Conservation (phyloP, 2,797 vertebrate species). For the Spatula clypeata region DNA sequence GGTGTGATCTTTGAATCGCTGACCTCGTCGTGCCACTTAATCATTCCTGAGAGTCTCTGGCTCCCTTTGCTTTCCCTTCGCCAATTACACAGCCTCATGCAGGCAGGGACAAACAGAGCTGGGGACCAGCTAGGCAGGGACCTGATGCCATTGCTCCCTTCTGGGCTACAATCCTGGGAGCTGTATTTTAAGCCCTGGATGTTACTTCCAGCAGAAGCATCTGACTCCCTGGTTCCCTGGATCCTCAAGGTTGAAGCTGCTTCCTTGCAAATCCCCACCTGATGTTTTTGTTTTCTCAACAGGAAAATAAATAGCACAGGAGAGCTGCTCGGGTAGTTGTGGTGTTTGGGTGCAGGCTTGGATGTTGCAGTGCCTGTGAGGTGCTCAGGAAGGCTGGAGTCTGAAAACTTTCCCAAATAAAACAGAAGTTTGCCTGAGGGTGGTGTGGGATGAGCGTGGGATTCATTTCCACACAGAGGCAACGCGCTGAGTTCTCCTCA, state of each 20-base stretch:
- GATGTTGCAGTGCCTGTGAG: neutral
- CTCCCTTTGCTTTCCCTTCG: neutral
- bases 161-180: neutral
- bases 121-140: neutral
- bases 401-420: neutral
- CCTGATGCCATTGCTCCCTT: neutral
- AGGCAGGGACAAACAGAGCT: neutral
- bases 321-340: fast-evolving
- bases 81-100: neutral
- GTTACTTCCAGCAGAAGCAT: neutral
- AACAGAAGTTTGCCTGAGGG: conserved; percentile 4
- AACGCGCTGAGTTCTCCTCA: neutral
- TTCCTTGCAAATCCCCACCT: neutral
- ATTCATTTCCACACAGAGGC: neutral
- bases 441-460: conserved; percentile 18
- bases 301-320: neutral
- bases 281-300: neutral
- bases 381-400: neutral
- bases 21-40: neutral
- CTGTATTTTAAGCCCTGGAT: neutral
- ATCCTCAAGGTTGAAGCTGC: neutral
- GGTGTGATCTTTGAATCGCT: neutral
- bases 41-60: neutral
- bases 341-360: neutral
- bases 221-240: neutral